Conservation (phyloP, 2,797 vertebrate species). For the Bucorvus abyssinicus region DNA sequence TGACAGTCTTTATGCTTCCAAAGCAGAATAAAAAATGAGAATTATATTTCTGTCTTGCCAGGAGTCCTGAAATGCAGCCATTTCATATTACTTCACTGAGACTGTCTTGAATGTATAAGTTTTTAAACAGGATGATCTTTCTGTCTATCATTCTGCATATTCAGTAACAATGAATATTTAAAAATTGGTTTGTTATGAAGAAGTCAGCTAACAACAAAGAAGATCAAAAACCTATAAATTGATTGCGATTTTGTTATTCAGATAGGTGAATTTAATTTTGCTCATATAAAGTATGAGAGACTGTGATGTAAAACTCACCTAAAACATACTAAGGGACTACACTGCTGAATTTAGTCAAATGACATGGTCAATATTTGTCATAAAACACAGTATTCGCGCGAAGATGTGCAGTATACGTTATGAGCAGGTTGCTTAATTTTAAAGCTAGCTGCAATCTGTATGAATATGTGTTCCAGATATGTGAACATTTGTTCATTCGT, state of each 20-base stretch:
- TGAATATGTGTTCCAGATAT: conserved; percentile 51
- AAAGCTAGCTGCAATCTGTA: conserved; percentile 19
- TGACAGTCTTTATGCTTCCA: not conserved
- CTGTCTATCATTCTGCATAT: not conserved
- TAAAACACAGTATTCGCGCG: not conserved
- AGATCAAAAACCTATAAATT: not conserved
- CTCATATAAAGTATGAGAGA: not conserved
- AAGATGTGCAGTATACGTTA: not conserved
- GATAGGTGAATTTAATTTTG: not conserved
- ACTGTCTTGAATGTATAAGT: not conserved
- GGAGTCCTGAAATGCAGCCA: not conserved
- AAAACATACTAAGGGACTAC: not conserved
- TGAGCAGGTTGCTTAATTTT: not conserved
- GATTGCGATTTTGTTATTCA: not conserved
- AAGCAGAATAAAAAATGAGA: not conserved
- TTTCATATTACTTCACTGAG: not conserved
- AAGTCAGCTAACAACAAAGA: not conserved
- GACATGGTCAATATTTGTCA: not conserved
- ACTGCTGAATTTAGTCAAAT: not conserved
- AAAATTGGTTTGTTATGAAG: not conserved
- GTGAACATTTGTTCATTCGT: conserved; percentile 58
- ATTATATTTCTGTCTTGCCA: not conserved
- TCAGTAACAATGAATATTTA: not conserved
- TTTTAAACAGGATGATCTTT: not conserved
- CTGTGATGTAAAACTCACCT: not conserved